Base-by-base conservation (phyloP, 2,113 vertebrate genomes). In the Tympanuchus pallidicinctus region DNA sequence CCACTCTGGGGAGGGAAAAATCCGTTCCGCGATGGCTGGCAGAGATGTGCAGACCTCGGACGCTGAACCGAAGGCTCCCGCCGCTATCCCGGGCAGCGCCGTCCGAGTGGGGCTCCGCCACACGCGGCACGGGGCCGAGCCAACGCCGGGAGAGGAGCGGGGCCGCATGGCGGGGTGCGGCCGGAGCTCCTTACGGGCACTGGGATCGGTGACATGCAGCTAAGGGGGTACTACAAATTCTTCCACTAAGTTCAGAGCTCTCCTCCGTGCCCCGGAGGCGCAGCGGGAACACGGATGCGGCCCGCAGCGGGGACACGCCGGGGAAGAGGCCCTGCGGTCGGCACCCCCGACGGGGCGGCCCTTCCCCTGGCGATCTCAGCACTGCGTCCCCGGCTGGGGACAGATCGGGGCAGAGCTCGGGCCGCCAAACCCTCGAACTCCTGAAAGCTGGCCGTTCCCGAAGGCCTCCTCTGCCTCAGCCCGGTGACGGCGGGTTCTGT, bases 11-110 rank as follows among this genome's bases (percentile, higher is more conserved):
- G 93, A 88, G 75, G 36, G 47, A 2, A 71, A 77, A 83, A 76
- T 73, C 7, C 32, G 10, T 48, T 88, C 43, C 85, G 52, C 59
- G 89, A 91, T 86, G 82, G 79, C 61, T 93, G 61, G 64, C 61
- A 87, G 71, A 92, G 86, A 92, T 90, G 91, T 88, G 45, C 72
- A 91, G 78, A 95, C 91, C n/a, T 80, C 79, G 54, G 76, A 79
- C 79, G 25, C 27, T 28, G 52, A 28, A 28, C 27, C 27, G 52
- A 54, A 15, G 93, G 82, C 89, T 97, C 90, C 70, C 32, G 86
- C 96, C 95, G 94, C 84, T 94, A 9, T 72, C 84, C 52, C 91
- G 94, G 75, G 74, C 70, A 91, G 40, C 71, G 13, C 50, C 86
- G 70, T 30, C 27, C 50, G 13, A 27, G 25, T 8, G 25, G 25